phyloP scores from a whole-genome alignment of 2,113 vertebrate genomes.

The Helogale parvula region DNA sequence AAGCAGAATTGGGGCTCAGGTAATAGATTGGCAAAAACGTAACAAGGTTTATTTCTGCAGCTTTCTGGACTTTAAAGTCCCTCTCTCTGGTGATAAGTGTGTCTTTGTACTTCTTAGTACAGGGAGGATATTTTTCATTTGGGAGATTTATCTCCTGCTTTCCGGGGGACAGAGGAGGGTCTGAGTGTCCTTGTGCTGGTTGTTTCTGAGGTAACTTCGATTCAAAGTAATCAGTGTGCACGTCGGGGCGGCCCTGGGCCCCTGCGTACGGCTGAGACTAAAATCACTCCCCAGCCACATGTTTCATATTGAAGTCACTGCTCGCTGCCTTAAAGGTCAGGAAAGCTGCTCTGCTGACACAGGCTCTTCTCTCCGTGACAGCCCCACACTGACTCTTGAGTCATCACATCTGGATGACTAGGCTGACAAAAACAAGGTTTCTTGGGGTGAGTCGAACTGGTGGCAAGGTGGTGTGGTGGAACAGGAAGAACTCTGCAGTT shows the following conservation, averaged over 20 bases:
- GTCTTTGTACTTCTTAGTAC: neutral
- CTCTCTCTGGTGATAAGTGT: neutral
- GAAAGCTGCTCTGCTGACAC: conserved; percentile 58
- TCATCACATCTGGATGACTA: conserved; percentile 57
- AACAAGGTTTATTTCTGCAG: neutral
- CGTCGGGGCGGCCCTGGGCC: neutral
- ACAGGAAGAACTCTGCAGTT: neutral
- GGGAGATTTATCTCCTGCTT: neutral
- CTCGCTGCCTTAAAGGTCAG: conserved; percentile 63
- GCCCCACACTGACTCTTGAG: conserved; percentile 2
- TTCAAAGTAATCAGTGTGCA: neutral
- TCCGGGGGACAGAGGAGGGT: neutral
- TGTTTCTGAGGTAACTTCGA: neutral
- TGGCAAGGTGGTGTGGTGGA: neutral
- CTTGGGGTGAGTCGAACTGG: neutral
- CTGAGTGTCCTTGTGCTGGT: neutral
- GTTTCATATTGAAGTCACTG: conserved; percentile 52
- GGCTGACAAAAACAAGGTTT: conserved; percentile 58
- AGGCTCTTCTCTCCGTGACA: neutral
- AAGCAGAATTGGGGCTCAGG: neutral
- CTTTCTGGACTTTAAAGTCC: neutral
- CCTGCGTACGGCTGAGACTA: neutral
- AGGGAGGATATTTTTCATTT: neutral
- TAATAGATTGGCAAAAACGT: neutral
- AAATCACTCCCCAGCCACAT: conserved; percentile 36